Evolutionary conservation across 2,888 invertebrate genomes (phyloP), one percentile per base, ranked within the genome.

Genomic region (Aphodius granarius): DNA sequence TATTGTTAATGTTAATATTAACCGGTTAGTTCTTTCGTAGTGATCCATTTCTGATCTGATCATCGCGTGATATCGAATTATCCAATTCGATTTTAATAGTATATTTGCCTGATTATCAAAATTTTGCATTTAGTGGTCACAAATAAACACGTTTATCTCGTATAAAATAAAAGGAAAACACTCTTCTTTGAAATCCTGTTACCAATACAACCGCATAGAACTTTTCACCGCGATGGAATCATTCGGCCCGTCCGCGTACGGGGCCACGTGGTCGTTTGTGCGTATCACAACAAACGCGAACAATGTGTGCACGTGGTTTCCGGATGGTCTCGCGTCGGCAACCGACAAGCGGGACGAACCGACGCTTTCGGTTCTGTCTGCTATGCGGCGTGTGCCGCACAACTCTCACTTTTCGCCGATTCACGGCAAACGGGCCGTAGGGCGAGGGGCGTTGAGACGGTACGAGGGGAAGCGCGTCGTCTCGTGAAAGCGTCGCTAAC

Each of bases 401-500:
- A 77, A 77, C 78, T 78, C 77, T 79, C 79, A 76, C 78, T 78
- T 78, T 78, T 79, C 75, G 43, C 72, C 78, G 80, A 78, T 80
- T 81, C 81, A 82, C 78, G 78, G 82, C 78, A 78, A 77, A 76
- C 65, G 22, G 22, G 68, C 22, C 20, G n/a, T n/a, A n/a, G n/a
- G 71, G 9, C 77, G 78, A 80, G 77, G 80, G 79, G 64, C 78
- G 78, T 78, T 73, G 78, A 75, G 73, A 77, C 77, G 80, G 19
- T 73, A 74, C 72, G 77, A 79, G 75, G 81, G 77, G 79, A 74
- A 78, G 77, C 77, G 73, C 72, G 75, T 68, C 73, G 77, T 78
- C 43, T 43, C 77, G 79, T 77, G 78, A 80, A 79, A 80, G 80
- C 80, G 81, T 79, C 80, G 80, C 80, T 81, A 81, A 78, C 82